Evolutionary conservation across 2,888 invertebrate genomes (phyloP).

Genomic region (Pyralis farinalis): DNA sequence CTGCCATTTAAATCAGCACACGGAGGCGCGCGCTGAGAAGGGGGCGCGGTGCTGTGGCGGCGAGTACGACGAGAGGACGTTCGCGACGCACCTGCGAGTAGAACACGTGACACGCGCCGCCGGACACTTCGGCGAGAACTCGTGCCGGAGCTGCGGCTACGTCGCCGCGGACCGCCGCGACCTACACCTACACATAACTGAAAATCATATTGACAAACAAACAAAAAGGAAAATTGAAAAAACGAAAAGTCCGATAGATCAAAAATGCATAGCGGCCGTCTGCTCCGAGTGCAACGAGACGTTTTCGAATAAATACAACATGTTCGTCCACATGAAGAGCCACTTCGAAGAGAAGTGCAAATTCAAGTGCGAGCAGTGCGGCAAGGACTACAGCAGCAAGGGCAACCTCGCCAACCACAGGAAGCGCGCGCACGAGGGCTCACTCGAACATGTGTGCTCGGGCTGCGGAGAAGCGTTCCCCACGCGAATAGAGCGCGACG

Average conservation of each 20-base stretch:
- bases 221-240: constrained; percentile 17
- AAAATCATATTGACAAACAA: constrained; percentile 20
- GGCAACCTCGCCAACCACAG: constrained; percentile 65
- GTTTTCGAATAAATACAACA: constrained; percentile 72
- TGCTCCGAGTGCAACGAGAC: constrained; percentile 72
- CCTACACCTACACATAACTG: constrained; percentile 30
- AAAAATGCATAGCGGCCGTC: constrained; percentile 55
- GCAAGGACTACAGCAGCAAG: constrained; percentile 59
- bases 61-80: constrained; percentile 32
- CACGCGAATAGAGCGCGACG: constrained; percentile 51
- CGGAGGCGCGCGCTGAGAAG: constrained; percentile 31
- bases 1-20: constrained; percentile 50
- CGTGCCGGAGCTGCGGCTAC: constrained; percentile 43
- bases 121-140: constrained; percentile 9
- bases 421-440: constrained; percentile 59
- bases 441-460: constrained; percentile 57
- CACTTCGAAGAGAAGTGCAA: constrained; percentile 36
- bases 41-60: constrained; percentile 43
- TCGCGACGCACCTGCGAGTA: constrained; percentile 43
- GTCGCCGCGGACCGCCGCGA: constrained; percentile 20
- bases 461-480: constrained; percentile 74
- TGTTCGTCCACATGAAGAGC: constrained; percentile 63
- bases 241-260: constrained; percentile 30
- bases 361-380: constrained; percentile 62
- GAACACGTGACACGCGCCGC: constrained; percentile 28